Evolutionary conservation across 2,888 invertebrate genomes (phyloP).

Genomic region (Caenorhabditis angaria): DNA sequence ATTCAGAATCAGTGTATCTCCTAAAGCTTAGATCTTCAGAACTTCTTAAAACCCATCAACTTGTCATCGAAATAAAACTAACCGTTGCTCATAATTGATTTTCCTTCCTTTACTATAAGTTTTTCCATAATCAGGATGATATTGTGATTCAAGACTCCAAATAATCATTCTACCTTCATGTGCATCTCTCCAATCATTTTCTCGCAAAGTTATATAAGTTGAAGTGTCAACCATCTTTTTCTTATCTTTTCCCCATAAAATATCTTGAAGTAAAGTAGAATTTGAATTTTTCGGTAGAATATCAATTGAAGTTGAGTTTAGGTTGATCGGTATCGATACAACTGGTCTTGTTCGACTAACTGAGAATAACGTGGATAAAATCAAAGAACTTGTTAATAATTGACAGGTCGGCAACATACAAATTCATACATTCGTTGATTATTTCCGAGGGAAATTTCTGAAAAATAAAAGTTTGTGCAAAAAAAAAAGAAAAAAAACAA

Average conservation of each 20-base stretch:
- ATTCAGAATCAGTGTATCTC: too few relatives aligned
- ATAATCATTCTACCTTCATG: slow-evolving; percentile 54
- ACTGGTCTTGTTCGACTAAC: too few relatives aligned
- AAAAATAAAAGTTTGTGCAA: neutral
- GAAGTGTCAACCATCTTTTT: slow-evolving; percentile 37
- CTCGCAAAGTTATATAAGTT: slow-evolving; percentile 38
- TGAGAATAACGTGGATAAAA: neutral
- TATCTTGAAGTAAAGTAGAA: neutral
- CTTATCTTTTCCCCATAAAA: neutral
- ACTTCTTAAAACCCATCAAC: too few relatives aligned
- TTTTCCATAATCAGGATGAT: slow-evolving; percentile 55
- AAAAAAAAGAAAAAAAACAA: neutral
- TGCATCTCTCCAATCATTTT: slow-evolving; percentile 59
- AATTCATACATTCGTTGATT: slow-evolving; percentile 16
- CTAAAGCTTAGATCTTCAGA: too few relatives aligned
- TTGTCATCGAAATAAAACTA: neutral
- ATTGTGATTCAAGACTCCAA: slow-evolving; percentile 53
- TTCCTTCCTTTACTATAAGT: slow-evolving; percentile 8
- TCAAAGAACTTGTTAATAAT: slow-evolving; percentile 1
- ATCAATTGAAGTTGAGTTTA: neutral
- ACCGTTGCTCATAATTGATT: neutral
- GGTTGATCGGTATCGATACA: neutral
- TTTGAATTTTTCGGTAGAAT: neutral
- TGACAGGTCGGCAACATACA: slow-evolving; percentile 27
- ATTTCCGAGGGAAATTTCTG: neutral